phyloP scores from a whole-genome alignment of 2,113 vertebrate species.

The Pandion haliaetus region DNA sequence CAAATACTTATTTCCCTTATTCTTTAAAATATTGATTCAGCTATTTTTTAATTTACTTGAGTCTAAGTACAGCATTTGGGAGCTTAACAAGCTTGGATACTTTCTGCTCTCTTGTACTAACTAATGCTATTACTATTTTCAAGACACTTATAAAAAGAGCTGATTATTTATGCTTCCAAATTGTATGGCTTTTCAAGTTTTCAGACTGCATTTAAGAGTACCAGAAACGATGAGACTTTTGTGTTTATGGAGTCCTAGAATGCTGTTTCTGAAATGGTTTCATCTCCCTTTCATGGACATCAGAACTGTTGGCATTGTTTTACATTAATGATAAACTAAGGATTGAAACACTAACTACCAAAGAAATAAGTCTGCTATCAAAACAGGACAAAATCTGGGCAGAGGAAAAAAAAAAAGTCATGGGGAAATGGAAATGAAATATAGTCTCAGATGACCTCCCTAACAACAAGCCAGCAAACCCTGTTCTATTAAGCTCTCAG shows the following conservation, averaged over 20 bases:
- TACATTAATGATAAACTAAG: background rate
- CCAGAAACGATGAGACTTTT: background rate
- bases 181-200: background rate
- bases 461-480: background rate
- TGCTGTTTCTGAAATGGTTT: background rate
- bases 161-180: background rate
- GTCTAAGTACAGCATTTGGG: background rate
- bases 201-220: background rate
- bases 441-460: background rate
- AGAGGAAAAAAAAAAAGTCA: background rate
- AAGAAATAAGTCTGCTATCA: background rate
- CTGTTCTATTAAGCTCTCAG: background rate
- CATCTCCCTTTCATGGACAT: background rate
- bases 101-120: background rate
- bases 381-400: background rate
- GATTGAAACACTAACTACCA: background rate
- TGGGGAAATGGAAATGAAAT: background rate
- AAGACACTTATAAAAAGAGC: background rate
- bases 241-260: background rate
- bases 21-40: background rate
- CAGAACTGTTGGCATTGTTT: background rate
- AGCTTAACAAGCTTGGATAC: background rate
- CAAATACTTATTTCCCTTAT: background rate
- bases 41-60: constrained; percentile 34
- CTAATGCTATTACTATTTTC: background rate